Evolutionary conservation across 1,140 invertebrate genomes (phyloP).

Genomic region (Listronotus bonariensis): DNA sequence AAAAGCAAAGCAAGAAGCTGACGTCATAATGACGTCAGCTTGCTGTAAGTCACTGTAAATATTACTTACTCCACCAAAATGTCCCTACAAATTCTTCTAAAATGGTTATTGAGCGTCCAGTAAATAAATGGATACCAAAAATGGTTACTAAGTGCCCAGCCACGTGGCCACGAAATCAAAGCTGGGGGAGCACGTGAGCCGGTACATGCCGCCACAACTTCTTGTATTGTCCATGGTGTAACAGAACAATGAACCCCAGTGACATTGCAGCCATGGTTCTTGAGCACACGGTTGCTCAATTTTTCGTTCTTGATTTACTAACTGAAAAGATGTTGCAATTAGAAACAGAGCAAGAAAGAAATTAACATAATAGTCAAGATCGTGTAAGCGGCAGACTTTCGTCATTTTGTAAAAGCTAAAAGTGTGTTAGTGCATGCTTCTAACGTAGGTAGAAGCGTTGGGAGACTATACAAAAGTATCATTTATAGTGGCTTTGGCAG

Average conservation of each 20-base stretch:
- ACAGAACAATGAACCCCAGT: conserved; percentile 84
- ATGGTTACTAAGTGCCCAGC: conserved; percentile 82
- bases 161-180: conserved; percentile 83
- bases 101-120: conserved; percentile 84
- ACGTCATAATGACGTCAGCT: too few relatives aligned
- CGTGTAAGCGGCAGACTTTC: too few relatives aligned
- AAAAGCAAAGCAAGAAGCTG: too few relatives aligned
- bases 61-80: conserved; percentile 70
- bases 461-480: too few relatives aligned
- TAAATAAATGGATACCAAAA: conserved; percentile 89
- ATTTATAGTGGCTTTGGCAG: too few relatives aligned
- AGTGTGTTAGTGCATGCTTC: too few relatives aligned
- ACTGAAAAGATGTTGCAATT: conserved; percentile 54
- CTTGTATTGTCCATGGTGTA: conserved; percentile 85
- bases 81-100: conserved; percentile 76
- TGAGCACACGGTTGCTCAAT: conserved; percentile 76
- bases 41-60: too few relatives aligned
- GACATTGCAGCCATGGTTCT: conserved; percentile 88
- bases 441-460: too few relatives aligned
- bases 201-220: conserved; percentile 85
- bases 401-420: too few relatives aligned
- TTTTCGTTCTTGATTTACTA: conserved; percentile 72
- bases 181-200: conserved; percentile 77
- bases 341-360: too few relatives aligned
- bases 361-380: too few relatives aligned